These are phyloP conservation scores for Crotophaga sulcirostris DNA, from an alignment of 2,113 vertebrate species.

Conservation along the genomic window DNA sequence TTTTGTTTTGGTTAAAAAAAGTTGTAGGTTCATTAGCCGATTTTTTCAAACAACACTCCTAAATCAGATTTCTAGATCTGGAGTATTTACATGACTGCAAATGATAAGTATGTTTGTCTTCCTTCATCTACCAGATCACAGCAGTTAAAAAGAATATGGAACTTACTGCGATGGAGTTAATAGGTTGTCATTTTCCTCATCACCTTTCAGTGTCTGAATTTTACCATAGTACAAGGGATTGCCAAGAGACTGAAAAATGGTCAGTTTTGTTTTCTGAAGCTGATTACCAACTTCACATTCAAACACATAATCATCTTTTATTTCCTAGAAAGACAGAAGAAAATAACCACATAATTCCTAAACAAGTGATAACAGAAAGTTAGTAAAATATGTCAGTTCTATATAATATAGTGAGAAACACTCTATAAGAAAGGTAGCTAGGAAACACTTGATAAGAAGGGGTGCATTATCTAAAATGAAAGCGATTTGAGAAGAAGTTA, in stretches of 20 bases:
- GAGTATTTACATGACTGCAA: background rate
- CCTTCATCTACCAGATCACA: background rate
- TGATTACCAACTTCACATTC: conserved; percentile 93
- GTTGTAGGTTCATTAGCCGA: background rate
- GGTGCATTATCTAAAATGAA: background rate
- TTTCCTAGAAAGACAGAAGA: conserved; percentile 79
- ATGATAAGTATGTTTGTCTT: background rate
- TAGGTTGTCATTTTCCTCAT: conserved; percentile 83
- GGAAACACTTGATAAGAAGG: background rate
- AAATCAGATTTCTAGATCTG: background rate
- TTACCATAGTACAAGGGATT: conserved; percentile 96
- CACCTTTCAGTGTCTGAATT: conserved; percentile 90
- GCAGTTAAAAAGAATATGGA: background rate
- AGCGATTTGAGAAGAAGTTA: background rate
- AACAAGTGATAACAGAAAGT: background rate
- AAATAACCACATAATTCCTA: background rate
- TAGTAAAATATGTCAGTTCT: background rate
- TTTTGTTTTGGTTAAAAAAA: background rate
- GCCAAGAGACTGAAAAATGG: conserved; percentile 91
- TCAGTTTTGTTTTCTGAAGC: conserved; percentile 91
- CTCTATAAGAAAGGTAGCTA: background rate
- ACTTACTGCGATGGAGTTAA: conserved; percentile 91
- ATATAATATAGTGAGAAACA: background rate
- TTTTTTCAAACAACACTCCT: background rate
- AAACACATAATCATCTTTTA: conserved; percentile 95